phyloP scores from a whole-genome alignment of 2,113 vertebrate species.

The Pampusana beccarii region DNA sequence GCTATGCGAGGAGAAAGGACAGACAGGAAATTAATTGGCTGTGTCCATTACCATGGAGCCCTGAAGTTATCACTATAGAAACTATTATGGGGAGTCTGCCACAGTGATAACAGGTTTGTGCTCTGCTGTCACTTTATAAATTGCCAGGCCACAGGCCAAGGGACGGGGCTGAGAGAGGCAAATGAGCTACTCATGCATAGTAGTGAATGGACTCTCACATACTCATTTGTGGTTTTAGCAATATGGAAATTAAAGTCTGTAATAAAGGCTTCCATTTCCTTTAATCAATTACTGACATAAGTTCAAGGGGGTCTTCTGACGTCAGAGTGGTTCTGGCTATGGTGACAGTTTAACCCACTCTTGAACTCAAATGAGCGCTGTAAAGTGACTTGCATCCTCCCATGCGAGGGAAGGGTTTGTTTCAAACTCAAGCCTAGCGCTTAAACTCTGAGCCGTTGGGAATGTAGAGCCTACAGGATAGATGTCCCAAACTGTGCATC shows the following conservation, averaged over 20 bases:
- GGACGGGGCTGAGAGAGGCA: not conserved
- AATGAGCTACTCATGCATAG: not conserved
- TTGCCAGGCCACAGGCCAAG: slow-evolving; percentile 17
- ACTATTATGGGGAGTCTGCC: not conserved
- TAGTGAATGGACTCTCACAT: not conserved
- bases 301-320: slow-evolving; percentile 18
- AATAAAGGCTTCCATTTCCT: slow-evolving; percentile 48
- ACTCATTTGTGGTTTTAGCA: slow-evolving; percentile 8
- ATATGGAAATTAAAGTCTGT: slow-evolving; percentile 9
- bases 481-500: not conserved
- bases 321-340: not conserved
- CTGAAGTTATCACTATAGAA: slow-evolving; percentile 43
- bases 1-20: slow-evolving; percentile 9
- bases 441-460: not conserved
- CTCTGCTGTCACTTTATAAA: not conserved
- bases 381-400: not conserved
- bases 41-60: slow-evolving; percentile 33
- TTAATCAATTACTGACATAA: slow-evolving; percentile 23
- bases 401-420: accelerated
- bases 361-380: not conserved
- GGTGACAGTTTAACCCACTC: not conserved
- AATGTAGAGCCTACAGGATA: not conserved
- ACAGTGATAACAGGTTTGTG: not conserved
- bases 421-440: not conserved
- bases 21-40: slow-evolving; percentile 59